Evolutionary conservation across 2,888 invertebrate genomes (phyloP).

Genomic region (Mystacides longicornis): DNA sequence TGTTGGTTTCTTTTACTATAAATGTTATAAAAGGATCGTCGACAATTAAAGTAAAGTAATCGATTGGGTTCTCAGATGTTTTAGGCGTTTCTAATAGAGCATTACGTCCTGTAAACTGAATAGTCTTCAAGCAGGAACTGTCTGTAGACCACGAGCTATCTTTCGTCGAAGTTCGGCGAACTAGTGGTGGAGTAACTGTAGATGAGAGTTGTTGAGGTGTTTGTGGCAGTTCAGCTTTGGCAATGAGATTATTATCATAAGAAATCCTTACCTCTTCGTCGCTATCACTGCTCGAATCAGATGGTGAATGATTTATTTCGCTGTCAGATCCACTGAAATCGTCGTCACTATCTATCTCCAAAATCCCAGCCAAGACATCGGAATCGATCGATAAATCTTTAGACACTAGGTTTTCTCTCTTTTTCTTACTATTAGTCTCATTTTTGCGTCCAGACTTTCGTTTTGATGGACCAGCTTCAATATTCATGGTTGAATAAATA

Average conservation of each 20-base stretch:
- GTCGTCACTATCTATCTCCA: no score
- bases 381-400: no score
- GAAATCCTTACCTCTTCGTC: conserved; percentile 4
- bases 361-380: no score
- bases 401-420: no score
- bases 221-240: conserved; percentile 2
- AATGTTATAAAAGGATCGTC: not conserved
- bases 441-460: no score
- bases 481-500: no score
- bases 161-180: conserved; percentile 3
- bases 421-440: no score
- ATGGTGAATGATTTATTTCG: no score
- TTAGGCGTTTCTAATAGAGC: conserved; percentile 2
- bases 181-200: conserved; percentile 2
- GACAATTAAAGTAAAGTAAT: not conserved
- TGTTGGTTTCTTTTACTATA: not conserved
- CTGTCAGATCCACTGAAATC: no score
- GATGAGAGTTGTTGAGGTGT: not conserved
- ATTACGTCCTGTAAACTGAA: conserved; percentile 2
- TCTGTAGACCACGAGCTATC: conserved; percentile 6
- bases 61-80: not conserved
- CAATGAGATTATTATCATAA: conserved; percentile 3
- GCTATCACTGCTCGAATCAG: no score
- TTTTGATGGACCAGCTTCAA: no score
- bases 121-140: conserved; percentile 5